Evolutionary conservation across 23 tunicate genomes (phyloP), one percentile per base, ranked within the genome.

Genomic region (Trididemnum clinides): DNA sequence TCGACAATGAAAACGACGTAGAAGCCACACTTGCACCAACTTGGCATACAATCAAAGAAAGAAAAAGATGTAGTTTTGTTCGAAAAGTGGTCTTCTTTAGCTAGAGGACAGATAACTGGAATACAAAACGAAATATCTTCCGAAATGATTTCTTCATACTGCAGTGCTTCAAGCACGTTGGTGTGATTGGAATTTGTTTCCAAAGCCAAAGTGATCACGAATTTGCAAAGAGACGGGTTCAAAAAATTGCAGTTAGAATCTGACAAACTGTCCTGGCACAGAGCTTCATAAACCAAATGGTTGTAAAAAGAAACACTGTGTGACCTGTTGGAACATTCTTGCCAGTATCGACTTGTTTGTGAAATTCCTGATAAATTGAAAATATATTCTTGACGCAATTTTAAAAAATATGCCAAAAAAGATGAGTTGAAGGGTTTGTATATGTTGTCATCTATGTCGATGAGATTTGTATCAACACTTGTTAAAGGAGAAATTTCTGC

Each of bases 121-220:
- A 28, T 37, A 29, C 80, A 73, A 39, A 73, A 73, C 1, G 80
- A 38, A 3, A 73, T 30, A 73, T 73, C 80, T 38, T 73, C 57
- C 28, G 19, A 7, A 21, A 73, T 12, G 3, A 36, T 12, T 73
- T 73, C 80, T 26, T 73, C 7, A 38, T 73, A 73, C n/a, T 29
- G n/a, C n/a, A n/a, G n/a, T n/a, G n/a, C n/a, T n/a, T n/a, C n/a
- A n/a, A n/a, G n/a, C n/a, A n/a, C n/a, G n/a, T n/a, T n/a, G n/a
- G n/a, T n/a, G n/a, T n/a, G n/a, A n/a, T n/a, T n/a, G n/a, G n/a
- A n/a, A n/a, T n/a, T n/a, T n/a, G n/a, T n/a, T n/a, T n/a, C n/a
- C n/a, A n/a, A n/a, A n/a, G n/a, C n/a, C n/a, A n/a, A n/a, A n/a
- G n/a, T n/a, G n/a, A n/a, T n/a, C n/a, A n/a, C n/a, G n/a, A n/a